A percentile compares a stretch with the other conserved stretches of the same genome.
Conservation (phyloP, 2,113 vertebrate species). For the Xenopus laevis region DNA sequence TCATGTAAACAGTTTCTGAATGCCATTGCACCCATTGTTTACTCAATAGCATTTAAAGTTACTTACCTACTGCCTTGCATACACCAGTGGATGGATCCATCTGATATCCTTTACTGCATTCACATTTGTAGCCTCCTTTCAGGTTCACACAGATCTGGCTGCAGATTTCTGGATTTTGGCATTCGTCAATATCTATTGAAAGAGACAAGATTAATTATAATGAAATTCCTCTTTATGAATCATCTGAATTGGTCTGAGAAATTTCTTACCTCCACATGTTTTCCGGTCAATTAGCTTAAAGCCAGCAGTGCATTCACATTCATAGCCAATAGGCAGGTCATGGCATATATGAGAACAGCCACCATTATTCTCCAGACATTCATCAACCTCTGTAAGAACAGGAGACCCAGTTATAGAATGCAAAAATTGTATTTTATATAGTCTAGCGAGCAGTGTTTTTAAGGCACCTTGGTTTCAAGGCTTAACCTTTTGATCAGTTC, state of each 20-base stretch:
- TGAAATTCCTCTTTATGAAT: too few relatives aligned
- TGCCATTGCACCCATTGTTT: too few relatives aligned
- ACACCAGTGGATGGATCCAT: slow-evolving; percentile 93
- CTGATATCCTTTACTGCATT: slow-evolving; percentile 94
- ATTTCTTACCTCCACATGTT: slow-evolving; percentile 83
- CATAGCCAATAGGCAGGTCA: slow-evolving; percentile 86
- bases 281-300: slow-evolving; percentile 90
- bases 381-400: slow-evolving; percentile 73
- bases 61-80: slow-evolving; percentile 96
- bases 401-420: too few relatives aligned
- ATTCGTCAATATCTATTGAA: slow-evolving; percentile 87
- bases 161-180: slow-evolving; percentile 92
- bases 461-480: too few relatives aligned
- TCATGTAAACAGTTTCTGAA: too few relatives aligned
- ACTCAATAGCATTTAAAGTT: too few relatives aligned
- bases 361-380: slow-evolving; percentile 90
- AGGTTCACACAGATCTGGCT: slow-evolving; percentile 98
- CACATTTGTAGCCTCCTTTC: slow-evolving; percentile 97
- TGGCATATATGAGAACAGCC: slow-evolving; percentile 95
- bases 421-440: too few relatives aligned
- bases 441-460: too few relatives aligned
- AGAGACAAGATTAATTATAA: too few relatives aligned
- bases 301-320: slow-evolving; percentile 90
- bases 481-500: too few relatives aligned
- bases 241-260: too few relatives aligned